Base-by-base conservation (phyloP, 2,888 invertebrate genomes). In the Tenthredo distinguenda region DNA sequence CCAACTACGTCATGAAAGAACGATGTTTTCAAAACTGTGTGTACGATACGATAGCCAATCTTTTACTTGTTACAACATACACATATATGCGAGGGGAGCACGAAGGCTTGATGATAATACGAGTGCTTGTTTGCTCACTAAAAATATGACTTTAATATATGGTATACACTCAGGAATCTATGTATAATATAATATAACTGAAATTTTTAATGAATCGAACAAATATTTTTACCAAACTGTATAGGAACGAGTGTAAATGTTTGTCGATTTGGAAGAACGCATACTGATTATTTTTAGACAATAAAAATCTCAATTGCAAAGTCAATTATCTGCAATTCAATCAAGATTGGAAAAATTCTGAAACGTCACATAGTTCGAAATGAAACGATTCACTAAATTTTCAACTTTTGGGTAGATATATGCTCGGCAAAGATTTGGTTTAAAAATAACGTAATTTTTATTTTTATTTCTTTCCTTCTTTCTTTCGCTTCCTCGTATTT, bases 301-400 rank as follows among this genome's bases (percentile, higher is more conserved):
- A 31, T 86, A 62, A 85, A 55, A 85, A 86, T 86, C 74, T 86
- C 55, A 85, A 85, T 85, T 86, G 85, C 83, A 50, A 86, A 86
- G 21, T 65, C 31, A 18, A 76, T 40, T 34, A 77, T 81, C 68
- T 65, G 77, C 65, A 81, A 81, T 79, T 85, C 85, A 85, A 85
- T 82, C 71, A 68, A 50, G 85, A 21, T 82, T 43, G 7, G 71
- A 34, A 55, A 77, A 50, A 50, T 77, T 18, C 47, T 7, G n/a
- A 43, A 43, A 6, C 21, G 43, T 37, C 7, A 43, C 12, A 43
- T 43, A 3, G 21, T 62, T 21, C 12, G 26, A 62, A 68, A 68
- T n/a, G n/a, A 55, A 55, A n/a, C 34, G 68, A 68, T 12, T 68
- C 68, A 34, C 15, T 68, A 26, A 18, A 68, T 34, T 34, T 34